Evolutionary conservation across 2,888 invertebrate genomes (phyloP), one percentile per base, ranked within the genome.

Genomic region (Dryadula phaetusa): DNA sequence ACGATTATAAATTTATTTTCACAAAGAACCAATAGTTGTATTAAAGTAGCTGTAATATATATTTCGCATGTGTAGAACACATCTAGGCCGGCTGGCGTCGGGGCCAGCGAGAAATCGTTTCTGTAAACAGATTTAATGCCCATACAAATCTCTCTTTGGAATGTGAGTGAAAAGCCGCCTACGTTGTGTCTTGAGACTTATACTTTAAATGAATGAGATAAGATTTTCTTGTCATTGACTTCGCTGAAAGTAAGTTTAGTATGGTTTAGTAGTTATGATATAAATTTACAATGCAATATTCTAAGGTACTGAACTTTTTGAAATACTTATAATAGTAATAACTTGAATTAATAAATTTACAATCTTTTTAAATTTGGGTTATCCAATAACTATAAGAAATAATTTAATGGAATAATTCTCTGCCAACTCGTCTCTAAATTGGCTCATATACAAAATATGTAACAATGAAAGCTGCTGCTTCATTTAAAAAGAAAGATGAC

Each of bases 101-200:
- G 56, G 6, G 40, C 56, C 22, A 32, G 76, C 83, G 85, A 86
- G 89, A 89, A 89, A 90, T 87, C 87, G 81, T 74, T 76, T 80
- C 77, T 67, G 74, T 80, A 82, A 84, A 82, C 79, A 86, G 76
- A 82, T 83, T 82, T 79, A 79, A 85, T 81, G 77, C 77, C 81
- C 79, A 86, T 86, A 85, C 82, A 84, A 88, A 87, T 84, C 76
- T 71, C 70, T 75, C 74, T 70, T 75, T 62, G 80, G 79, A 79
- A 80, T 80, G 80, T 75, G 75, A 80, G 87, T 80, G 86, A 82
- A 81, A 82, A 77, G 75, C 73, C 71, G 67, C 66, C 67, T 70
- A 69, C 66, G 76, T 82, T 78, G 76, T 80, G 18, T 37, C 22
- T 56, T 60, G 18, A 42, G 7, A 32, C 25, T 44, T 28, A 22